Conservation (phyloP, 2,113 vertebrate genomes). For the Furnarius figulus region DNA sequence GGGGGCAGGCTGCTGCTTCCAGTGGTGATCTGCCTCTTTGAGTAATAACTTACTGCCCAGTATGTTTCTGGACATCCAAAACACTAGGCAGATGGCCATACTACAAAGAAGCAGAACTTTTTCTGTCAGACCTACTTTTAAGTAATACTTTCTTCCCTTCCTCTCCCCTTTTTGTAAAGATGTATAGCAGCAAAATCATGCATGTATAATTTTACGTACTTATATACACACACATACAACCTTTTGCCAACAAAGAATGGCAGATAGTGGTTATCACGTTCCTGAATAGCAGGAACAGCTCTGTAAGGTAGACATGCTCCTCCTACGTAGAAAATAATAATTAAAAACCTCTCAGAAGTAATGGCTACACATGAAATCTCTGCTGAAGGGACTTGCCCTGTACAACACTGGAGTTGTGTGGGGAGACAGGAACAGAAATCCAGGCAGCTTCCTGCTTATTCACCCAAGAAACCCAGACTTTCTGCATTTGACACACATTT, state of each 20-base stretch:
- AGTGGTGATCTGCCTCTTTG: accelerated
- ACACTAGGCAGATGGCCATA: accelerated
- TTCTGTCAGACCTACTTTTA: no score
- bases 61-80: background rate
- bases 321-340: background rate
- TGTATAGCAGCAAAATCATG: accelerated
- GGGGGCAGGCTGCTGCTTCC: background rate
- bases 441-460: background rate
- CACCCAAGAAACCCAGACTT: background rate
- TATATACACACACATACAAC: accelerated
- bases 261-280: accelerated
- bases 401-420: accelerated
- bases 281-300: accelerated
- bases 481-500: accelerated
- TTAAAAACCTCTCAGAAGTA: accelerated
- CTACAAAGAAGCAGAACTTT: background rate
- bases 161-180: background rate
- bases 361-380: accelerated
- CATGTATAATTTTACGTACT: accelerated
- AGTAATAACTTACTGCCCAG: background rate
- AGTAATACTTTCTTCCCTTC: background rate
- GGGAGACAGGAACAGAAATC: background rate
- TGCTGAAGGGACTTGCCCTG: background rate
- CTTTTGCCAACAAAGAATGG: background rate
- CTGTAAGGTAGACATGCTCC: accelerated